Evolutionary conservation across 2,888 invertebrate species (phyloP), one percentile per base, ranked within the genome.

Genomic region (Cantharis lateralis): DNA sequence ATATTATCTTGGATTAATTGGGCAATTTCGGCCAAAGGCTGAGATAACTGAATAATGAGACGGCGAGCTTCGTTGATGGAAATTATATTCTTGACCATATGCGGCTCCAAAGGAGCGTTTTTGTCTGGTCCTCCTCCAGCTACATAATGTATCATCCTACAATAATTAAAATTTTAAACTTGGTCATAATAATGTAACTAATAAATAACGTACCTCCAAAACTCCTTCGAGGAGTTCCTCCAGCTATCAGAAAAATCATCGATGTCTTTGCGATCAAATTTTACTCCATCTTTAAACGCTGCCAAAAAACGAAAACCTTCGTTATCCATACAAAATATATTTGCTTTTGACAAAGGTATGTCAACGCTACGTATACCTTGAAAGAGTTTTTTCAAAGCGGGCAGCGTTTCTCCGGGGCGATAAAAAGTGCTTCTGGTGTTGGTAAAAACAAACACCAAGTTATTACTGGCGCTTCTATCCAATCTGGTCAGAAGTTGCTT

Each of bases 391-490:
- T 80, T 84, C 28, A 87, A 78, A 28, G 82, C 76, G 10, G 82
- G 77, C 15, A 83, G 78, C 1, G 87, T 86, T 32, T 86, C 85
- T 5, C 86, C 86, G 0, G 86, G 84, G 15, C 81, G 80, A 75
- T 85, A 86, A 70, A 85, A 81, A 11, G 83, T 82, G 20, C 82
- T 82, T 77, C 83, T 79, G 0, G 85, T 80, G 74, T 86, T 84
- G 0, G 87, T 87, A 75, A 87, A 87, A n/a, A 86, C 77, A 79
- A 87, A 87, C 15, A 87, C 80, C 10, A 87, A 83, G 78, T 87
- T 87, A 18, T 82, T 80, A 66, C 84, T 81, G 0, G 87, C 87
- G 11, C 84, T 83, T 76, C 84, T 86, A 15, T 87, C 86, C 72
- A 87, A 80, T 68, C 85, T 82, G 0, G 86, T 85, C 15, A 87